These are phyloP conservation scores for Helostoma temminkii DNA, from an alignment of 2,797 vertebrate species.

Conservation along the genomic window DNA sequence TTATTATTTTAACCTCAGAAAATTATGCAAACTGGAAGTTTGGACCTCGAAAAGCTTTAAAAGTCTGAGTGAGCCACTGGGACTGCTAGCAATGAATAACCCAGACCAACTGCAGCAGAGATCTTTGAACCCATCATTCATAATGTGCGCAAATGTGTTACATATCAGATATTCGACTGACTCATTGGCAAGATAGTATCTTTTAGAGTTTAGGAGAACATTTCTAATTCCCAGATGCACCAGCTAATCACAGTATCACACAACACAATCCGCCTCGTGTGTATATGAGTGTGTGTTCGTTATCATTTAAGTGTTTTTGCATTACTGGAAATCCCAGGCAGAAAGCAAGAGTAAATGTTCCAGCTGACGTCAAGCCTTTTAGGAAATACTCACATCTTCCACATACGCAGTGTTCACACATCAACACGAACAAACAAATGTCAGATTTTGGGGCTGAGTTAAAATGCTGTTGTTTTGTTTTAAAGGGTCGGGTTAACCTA, in stretches of 20 bases:
- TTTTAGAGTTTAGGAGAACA: conserved; percentile 38
- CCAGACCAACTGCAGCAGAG: conserved; percentile 1
- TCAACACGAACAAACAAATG: conserved; percentile 50
- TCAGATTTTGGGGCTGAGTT: conserved; percentile 37
- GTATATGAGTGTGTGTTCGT: conserved; percentile 35
- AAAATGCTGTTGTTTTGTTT: conserved; percentile 55
- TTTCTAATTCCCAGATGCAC: conserved; percentile 41
- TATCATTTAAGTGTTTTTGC: conserved; percentile 61
- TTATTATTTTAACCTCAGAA: no score
- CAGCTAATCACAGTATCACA: conserved; percentile 47
- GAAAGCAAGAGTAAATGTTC: conserved; percentile 67
- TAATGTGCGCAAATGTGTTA: conserved; percentile 47
- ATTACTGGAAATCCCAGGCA: conserved; percentile 67
- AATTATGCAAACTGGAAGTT: not conserved
- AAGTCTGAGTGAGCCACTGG: not conserved
- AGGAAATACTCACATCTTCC: conserved; percentile 59
- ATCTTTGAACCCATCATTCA: conserved; percentile 15
- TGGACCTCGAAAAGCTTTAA: not conserved
- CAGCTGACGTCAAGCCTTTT: conserved; percentile 72
- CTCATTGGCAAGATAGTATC: conserved; percentile 32
- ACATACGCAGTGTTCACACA: conserved; percentile 48
- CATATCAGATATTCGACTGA: conserved; percentile 51
- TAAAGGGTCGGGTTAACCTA: conserved; percentile 64
- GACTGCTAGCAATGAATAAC: conserved; percentile 12
- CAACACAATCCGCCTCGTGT: conserved; percentile 39